Base-by-base conservation (phyloP, 2,888 invertebrate genomes). In the Harpagoxenus sublaevis region DNA sequence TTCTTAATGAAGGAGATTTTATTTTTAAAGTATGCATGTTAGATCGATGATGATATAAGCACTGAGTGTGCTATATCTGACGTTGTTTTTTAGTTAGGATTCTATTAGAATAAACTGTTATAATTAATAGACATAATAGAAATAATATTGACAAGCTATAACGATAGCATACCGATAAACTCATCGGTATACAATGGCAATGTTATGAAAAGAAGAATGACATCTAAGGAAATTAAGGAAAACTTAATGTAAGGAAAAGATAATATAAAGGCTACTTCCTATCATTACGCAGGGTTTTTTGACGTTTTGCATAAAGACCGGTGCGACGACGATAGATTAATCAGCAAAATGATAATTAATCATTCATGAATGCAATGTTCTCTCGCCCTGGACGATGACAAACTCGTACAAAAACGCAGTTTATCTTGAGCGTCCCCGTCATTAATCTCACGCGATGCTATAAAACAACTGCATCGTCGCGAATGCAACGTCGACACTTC, bases 401-500 rank as follows among this genome's bases (percentile, higher is more conserved):
- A 66, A 79, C 39, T n/a, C 45, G 35, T 57, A 31, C 60, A 79
- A 83, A 75, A 79, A 79, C 48, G 48, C 18, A 45, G 60, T 48
- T 18, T 48, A 35, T 48, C 39, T 79, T 18, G 10, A 73, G 39
- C 48, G 60, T 35, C 45, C 9, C 23, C 28, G 39, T 70, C 53
- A 81, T 81, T 81, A 81, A 62, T 68, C 12, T 48, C 23, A n/a
- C 42, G 62, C 48, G 18, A 39, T 18, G 12, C 57, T 45, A 74
- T 73, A 73, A 79, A 79, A 74, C 75, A 57, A 74, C 57, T 73
- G 74, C 45, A 57, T 57, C 45, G 57, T 79, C 74, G 79, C 31
- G 57, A 79, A 71, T 79, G 68, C 68, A 78, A 57, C 79, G 84
- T 60, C 63, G 73, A 60, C 83, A 83, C 71, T 84, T 77, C 51